Percentiles rank a stretch among this genome's conserved stretches.
These are phyloP conservation scores for Zophobas morio DNA, from an alignment of 1,140 invertebrate genomes.

Conservation along the genomic window DNA sequence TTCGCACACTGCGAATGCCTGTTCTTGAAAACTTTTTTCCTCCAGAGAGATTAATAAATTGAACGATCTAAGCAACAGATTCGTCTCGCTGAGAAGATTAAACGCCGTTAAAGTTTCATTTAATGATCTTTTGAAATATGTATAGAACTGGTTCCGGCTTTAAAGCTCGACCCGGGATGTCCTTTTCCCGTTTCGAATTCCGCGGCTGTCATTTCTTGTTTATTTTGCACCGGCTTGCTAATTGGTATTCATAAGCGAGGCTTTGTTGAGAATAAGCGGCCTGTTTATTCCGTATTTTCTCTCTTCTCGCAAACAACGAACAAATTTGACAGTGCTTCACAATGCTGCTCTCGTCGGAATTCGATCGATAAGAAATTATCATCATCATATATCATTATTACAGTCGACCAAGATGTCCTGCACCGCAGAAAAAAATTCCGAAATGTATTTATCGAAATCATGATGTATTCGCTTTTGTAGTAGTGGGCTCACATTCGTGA, in stretches of 20 bases:
- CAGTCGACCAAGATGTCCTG: no score
- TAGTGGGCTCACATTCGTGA: no score
- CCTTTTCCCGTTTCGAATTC: neutral
- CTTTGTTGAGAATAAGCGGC: neutral
- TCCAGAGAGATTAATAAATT: constrained; percentile 4
- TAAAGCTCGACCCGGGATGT: no score
- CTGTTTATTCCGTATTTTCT: neutral
- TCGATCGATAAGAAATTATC: no score
- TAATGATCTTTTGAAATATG: neutral
- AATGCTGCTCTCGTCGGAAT: neutral
- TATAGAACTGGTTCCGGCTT: neutral
- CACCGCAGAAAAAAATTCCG: no score
- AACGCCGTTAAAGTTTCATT: constrained; percentile 12
- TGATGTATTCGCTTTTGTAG: no score
- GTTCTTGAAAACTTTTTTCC: neutral
- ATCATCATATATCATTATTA: no score
- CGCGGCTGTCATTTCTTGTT: no score
- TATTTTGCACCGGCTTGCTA: neutral
- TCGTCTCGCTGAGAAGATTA: constrained; percentile 3
- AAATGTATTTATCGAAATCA: no score
- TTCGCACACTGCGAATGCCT: neutral
- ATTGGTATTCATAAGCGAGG: neutral
- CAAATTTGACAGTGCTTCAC: neutral
- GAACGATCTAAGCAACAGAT: neutral
- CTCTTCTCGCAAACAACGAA: no score